Conservation (phyloP, 2,113 vertebrate genomes). For the Fregetta grallaria region DNA sequence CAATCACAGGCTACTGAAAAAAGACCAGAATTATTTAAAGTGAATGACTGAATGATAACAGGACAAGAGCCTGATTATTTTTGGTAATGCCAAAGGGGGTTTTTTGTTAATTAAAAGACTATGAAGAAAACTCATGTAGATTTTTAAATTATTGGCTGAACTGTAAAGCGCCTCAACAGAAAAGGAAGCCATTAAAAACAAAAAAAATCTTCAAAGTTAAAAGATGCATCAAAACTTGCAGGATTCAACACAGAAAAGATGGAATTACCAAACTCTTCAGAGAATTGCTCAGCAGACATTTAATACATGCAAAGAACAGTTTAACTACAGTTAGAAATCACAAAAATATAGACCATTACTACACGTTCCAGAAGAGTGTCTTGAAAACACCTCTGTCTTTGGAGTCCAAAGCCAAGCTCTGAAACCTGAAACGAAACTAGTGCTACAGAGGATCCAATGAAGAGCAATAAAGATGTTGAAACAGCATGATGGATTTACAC, state of each 20-base stretch:
- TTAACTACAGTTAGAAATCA: not conserved
- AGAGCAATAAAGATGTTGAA: not conserved
- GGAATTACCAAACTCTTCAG: not conserved
- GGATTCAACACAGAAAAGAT: not conserved
- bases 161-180: not conserved
- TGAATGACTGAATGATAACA: not conserved
- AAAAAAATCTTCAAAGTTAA: not conserved
- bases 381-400: not conserved
- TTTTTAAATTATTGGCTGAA: not conserved
- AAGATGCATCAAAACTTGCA: not conserved
- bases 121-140: not conserved
- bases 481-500: not conserved
- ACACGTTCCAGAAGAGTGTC: not conserved
- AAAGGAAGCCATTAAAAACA: not conserved
- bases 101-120: not conserved
- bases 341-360: not conserved
- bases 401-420: not conserved
- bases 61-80: not conserved
- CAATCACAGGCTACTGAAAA: not conserved
- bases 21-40: not conserved
- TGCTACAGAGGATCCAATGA: not conserved
- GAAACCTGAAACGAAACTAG: not conserved
- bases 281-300: not conserved
- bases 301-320: accelerated
- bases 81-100: not conserved